phyloP scores from a whole-genome alignment of 2,888 invertebrate species.

The Acleris sparsana region DNA sequence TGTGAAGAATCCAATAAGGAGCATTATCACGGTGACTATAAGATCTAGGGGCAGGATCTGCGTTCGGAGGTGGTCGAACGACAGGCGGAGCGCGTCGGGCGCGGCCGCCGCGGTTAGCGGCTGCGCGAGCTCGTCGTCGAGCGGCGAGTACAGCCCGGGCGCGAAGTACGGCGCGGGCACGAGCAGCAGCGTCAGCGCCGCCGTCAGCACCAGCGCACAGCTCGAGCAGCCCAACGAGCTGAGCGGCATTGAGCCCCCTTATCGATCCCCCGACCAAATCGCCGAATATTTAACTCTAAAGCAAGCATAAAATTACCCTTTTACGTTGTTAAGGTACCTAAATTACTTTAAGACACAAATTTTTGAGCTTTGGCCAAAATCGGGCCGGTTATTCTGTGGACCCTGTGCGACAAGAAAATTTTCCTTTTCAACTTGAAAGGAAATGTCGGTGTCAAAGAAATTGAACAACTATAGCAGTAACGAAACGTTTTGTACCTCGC shows the following conservation, averaged over 20 bases:
- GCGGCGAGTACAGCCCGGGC: slow-evolving; percentile 52
- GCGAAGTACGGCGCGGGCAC: slow-evolving; percentile 61
- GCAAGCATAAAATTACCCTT: slow-evolving; percentile 14
- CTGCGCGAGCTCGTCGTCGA: slow-evolving; percentile 42
- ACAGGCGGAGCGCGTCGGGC: slow-evolving; percentile 39
- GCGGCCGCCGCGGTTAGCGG: slow-evolving; percentile 28
- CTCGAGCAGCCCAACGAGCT: slow-evolving; percentile 54
- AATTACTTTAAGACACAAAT: background rate
- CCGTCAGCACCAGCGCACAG: slow-evolving; percentile 58
- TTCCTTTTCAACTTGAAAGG: slow-evolving; percentile 14
- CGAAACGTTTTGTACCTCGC: slow-evolving; percentile 11
- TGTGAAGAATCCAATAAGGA: slow-evolving; percentile 52
- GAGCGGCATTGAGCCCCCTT: slow-evolving; percentile 55
- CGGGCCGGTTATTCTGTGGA: no score
- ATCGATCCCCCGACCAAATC: slow-evolving; percentile 38
- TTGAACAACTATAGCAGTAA: slow-evolving; percentile 3
- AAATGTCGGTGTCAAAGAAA: slow-evolving; percentile 7
- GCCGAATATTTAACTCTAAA: slow-evolving; percentile 24
- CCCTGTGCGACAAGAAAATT: slow-evolving; percentile 15
- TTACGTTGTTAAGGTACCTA: background rate
- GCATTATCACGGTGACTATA: slow-evolving; percentile 53
- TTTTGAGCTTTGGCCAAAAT: slow-evolving; percentile 4
- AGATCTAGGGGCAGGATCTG: slow-evolving; percentile 60
- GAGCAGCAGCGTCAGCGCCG: slow-evolving; percentile 59
- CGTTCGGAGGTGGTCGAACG: slow-evolving; percentile 35